Evolutionary conservation across 2,888 invertebrate species (phyloP).

Genomic region (Adela reaumurella): DNA sequence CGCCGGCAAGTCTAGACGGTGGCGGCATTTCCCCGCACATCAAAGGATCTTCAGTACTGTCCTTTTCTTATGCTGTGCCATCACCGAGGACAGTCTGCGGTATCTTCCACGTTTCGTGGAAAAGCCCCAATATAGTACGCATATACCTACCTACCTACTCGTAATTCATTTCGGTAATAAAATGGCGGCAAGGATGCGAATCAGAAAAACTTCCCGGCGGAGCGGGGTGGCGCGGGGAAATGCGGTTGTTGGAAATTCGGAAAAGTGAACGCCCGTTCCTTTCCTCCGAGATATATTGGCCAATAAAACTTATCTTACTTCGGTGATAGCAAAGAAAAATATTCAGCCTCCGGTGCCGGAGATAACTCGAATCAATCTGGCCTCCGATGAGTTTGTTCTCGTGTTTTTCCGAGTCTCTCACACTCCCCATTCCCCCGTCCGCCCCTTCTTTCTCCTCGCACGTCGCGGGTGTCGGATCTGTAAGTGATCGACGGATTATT

Average conservation of each 20-base stretch:
- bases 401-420: background rate
- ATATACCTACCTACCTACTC: too few relatives aligned
- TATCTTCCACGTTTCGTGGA: too few relatives aligned
- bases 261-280: background rate
- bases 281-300: background rate
- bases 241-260: background rate
- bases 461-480: background rate
- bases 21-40: too few relatives aligned
- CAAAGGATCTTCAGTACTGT: too few relatives aligned
- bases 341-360: background rate
- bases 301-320: background rate
- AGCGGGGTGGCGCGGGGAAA: background rate
- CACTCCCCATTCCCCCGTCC: background rate
- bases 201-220: background rate
- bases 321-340: background rate
- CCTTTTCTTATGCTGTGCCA: too few relatives aligned
- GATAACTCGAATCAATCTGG: background rate
- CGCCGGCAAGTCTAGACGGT: too few relatives aligned
- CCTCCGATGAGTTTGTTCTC: background rate
- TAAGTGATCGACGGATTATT: background rate
- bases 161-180: too few relatives aligned
- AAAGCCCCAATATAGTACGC: too few relatives aligned
- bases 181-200: too few relatives aligned
- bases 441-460: background rate
- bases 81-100: too few relatives aligned